phyloP scores from a whole-genome alignment of 2,888 invertebrate species.

The Rotaria sp. region DNA sequence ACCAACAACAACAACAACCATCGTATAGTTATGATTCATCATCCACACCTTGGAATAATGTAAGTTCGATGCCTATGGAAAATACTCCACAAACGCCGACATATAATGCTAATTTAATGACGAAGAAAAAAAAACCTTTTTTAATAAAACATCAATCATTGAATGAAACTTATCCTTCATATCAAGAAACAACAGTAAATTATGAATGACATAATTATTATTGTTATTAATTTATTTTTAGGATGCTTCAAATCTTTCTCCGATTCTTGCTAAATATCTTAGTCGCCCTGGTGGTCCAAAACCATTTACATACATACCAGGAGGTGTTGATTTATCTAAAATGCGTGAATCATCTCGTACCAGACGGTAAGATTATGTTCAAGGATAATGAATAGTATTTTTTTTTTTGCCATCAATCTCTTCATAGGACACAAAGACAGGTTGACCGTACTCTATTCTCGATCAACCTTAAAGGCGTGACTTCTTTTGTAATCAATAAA shows the following conservation, averaged over 20 bases:
- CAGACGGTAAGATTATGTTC: slow-evolving; percentile 28
- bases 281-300: slow-evolving; percentile 28
- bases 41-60: neutral
- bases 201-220: neutral
- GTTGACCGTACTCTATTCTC: too few relatives aligned
- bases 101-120: neutral
- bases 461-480: neutral
- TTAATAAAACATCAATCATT: neutral
- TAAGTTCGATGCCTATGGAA: neutral
- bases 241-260: neutral
- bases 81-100: neutral
- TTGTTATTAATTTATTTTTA: neutral
- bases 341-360: slow-evolving; percentile 30
- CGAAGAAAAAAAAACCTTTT: neutral
- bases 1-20: too few relatives aligned
- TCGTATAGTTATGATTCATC: neutral
- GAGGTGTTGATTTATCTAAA: slow-evolving; percentile 36
- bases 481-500: neutral
- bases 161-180: neutral
- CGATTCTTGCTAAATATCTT: neutral
- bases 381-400: neutral
- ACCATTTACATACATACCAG: slow-evolving; percentile 39
- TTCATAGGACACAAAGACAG: too few relatives aligned
- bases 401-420: neutral
- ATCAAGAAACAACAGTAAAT: neutral